phyloP scores from a whole-genome alignment of 2,797 vertebrate species.

The Scleropages formosus region DNA sequence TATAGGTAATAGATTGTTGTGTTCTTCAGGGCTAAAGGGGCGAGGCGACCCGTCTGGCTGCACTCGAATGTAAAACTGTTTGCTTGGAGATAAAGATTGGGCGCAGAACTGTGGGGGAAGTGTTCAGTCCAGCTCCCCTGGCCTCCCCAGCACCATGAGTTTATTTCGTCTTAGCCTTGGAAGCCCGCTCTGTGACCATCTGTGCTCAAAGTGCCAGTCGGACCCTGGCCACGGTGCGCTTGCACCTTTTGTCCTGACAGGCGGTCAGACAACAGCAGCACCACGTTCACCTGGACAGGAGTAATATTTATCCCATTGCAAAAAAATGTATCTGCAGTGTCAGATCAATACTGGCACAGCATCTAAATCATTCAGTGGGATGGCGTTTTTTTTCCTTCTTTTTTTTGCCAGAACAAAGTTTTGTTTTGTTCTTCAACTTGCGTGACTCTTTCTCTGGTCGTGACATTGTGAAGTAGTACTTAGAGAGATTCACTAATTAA shows the following conservation, averaged over 20 bases:
- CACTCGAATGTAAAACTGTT: slow-evolving; percentile 24
- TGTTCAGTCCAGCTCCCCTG: neutral
- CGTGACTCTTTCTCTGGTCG: too few species aligned
- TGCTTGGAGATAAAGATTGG: slow-evolving; percentile 28
- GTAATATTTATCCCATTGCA: slow-evolving; percentile 66
- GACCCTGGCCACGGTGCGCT: slow-evolving; percentile 6
- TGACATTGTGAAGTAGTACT: slow-evolving; percentile 44
- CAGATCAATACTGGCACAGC: slow-evolving; percentile 62
- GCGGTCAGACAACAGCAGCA: slow-evolving; percentile 46
- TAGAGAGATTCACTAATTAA: slow-evolving; percentile 33
- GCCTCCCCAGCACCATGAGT: neutral
- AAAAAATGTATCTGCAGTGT: slow-evolving; percentile 65
- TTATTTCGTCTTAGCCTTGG: neutral
- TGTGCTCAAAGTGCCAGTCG: slow-evolving; percentile 18
- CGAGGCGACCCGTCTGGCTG: slow-evolving; percentile 25
- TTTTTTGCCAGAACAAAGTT: slow-evolving; percentile 37
- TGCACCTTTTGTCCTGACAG: slow-evolving; percentile 1
- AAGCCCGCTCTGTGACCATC: neutral
- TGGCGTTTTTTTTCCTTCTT: slow-evolving; percentile 34
- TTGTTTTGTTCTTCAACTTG: too few species aligned
- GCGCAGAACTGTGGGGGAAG: neutral
- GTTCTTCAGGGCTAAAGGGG: slow-evolving; percentile 38
- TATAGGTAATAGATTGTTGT: slow-evolving; percentile 61
- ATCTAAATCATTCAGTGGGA: slow-evolving; percentile 61
- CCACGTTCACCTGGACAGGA: slow-evolving; percentile 53